Base-by-base conservation (phyloP, 2,113 vertebrate genomes). In the Madoqua kirkii region DNA sequence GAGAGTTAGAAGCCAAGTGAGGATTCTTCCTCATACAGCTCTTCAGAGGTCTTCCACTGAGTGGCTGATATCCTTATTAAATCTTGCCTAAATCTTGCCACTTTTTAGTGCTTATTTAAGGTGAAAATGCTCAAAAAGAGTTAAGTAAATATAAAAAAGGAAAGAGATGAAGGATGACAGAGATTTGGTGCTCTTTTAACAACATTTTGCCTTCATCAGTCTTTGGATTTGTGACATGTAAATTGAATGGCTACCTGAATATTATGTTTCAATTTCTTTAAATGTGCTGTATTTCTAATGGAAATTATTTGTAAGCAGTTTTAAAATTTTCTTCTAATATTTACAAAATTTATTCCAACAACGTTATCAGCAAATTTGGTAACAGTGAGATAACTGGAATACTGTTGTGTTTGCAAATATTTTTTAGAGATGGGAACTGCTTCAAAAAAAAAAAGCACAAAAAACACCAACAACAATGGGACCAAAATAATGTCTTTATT, bases 401-500 rank as follows among this genome's bases (percentile, higher is more conserved):
- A 87, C 91, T 40, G 4, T 36, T 89, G 67, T 60, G 31, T 88
- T 96, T 96, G 96, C 54, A 45, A 81, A 48, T 88, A 9, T 50
- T 94, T 96, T 97, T 95, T 95, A 87, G 95, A 98, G 93, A 94
- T 81, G 91, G 92, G 98, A 94, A 83, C 96, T 33, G 95, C 92
- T 95, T 98, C 3, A 79, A 97, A 95, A 96, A 93, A 16, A 94
- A 87, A 95, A 93, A 90, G 81, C 17, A 11, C 12, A 27, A 76
- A 43, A 74, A 76, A 76, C 67, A 79, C 7, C 89, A 82, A 52
- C 48, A 82, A 79, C 78, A 86, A 48, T 98, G 76, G 83, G 95
- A 59, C 36, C 57, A 33, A 29, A 96, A 98, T 95, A 97, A 97
- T 98, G 84, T 97, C 96, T 98, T 96, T 95, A 86, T 92, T 96